phyloP scores from a whole-genome alignment of 1,140 invertebrate genomes.

The Magallana gigas region DNA sequence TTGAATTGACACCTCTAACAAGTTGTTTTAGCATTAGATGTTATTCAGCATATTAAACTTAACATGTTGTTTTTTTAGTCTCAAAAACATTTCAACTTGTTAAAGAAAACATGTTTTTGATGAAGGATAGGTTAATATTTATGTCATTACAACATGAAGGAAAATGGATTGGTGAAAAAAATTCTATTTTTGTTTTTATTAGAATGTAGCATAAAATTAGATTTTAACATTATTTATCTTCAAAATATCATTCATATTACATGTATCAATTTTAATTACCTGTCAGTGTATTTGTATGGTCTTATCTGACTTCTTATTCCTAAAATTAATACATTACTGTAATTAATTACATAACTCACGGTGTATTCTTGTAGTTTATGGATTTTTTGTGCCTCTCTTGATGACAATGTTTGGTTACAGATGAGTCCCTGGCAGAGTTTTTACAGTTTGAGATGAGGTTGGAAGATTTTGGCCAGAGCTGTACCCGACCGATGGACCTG shows the following conservation, averaged over 20 bases:
- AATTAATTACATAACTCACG: neutral
- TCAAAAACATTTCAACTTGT: too few species aligned
- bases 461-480: slow-evolving; percentile 37
- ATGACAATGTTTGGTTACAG: slow-evolving; percentile 28
- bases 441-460: slow-evolving; percentile 46
- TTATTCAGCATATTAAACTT: too few species aligned
- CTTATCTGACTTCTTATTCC: neutral
- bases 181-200: too few species aligned
- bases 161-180: too few species aligned
- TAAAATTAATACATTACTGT: neutral
- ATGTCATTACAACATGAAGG: too few species aligned
- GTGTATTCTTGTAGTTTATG: neutral
- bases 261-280: neutral
- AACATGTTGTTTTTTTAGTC: too few species aligned
- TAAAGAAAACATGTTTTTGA: too few species aligned
- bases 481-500: slow-evolving; percentile 20
- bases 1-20: too few species aligned
- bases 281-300: neutral
- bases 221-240: neutral
- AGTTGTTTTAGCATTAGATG: too few species aligned
- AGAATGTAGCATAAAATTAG: too few species aligned
- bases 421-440: slow-evolving; percentile 51
- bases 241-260: neutral
- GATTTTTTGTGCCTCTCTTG: neutral
- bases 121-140: too few species aligned